A percentile compares a stretch with the other conserved stretches of the same genome.
Evolutionary conservation across 2,797 vertebrate genomes (phyloP).

Genomic region (Salarias fasciatus): DNA sequence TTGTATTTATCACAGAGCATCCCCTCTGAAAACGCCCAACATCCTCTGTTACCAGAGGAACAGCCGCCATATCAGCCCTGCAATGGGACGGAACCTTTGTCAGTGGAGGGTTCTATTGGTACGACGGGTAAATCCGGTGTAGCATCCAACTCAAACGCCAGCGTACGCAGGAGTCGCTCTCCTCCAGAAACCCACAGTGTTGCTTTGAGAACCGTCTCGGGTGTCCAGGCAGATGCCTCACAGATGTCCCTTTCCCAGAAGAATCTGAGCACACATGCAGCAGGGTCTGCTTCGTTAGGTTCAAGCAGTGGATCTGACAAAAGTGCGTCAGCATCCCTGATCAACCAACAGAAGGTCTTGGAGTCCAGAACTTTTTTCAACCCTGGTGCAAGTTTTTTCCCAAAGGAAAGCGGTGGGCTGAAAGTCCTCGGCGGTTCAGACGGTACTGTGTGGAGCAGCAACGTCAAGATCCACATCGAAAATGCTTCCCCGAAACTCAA

Average conservation of each 20-base stretch:
- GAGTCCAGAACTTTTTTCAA: constrained; percentile 65
- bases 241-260: constrained; percentile 41
- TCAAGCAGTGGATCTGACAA: constrained; percentile 16
- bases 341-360: constrained; percentile 73
- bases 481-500: constrained; percentile 81
- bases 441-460: constrained; percentile 61
- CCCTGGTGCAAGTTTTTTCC: constrained; percentile 51
- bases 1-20: constrained; percentile 37
- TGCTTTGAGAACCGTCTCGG: constrained; percentile 26
- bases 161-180: constrained; percentile 32
- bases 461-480: constrained; percentile 75
- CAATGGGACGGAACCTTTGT: constrained; percentile 30
- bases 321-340: constrained; percentile 23
- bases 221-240: constrained; percentile 31
- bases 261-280: constrained; percentile 11
- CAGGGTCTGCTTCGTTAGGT: constrained; percentile 37
- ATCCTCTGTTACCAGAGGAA: neutral
- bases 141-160: constrained; percentile 23
- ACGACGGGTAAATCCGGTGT: constrained; percentile 26
- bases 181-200: constrained; percentile 21
- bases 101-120: constrained; percentile 20
- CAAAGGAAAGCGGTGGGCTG: constrained; percentile 26
- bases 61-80: constrained; percentile 16
- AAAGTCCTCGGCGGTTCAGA: constrained; percentile 69
- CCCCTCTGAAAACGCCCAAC: neutral